Evolutionary conservation across 1,140 invertebrate species (phyloP), one percentile per base, ranked within the genome.

Genomic region (Zaprionus capensis): DNA sequence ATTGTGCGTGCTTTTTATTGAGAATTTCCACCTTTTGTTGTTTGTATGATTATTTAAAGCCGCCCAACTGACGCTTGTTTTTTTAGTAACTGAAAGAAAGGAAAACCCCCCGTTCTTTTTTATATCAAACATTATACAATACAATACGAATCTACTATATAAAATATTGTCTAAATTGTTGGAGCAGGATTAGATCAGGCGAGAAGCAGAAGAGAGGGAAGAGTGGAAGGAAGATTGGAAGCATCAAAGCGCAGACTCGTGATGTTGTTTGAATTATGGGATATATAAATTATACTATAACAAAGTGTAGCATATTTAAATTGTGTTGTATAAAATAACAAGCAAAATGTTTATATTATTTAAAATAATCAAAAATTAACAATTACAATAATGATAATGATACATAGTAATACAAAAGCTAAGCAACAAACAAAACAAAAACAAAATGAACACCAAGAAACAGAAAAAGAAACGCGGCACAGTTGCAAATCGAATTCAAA

Each of bases 231-330:
- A 63, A 17, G 41, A 46, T 46, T 15, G 41, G 73, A 57, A 76
- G 69, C 80, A 88, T 90, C 81, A 88, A 88, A 88, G 84, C 84
- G 71, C 81, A 81, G 86, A 86, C 68, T 83, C 68, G 82, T 91
- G 82, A 90, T 91, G 82, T 87, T 91, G 82, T 76, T 90, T 80
- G 72, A 80, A 82, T 53, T 51, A 80, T 70, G 36, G 55, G 57
- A 80, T 69, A 61, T 67, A 80, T 69, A 61, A 70, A 73, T 74
- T 76, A 67, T 68, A 73, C 57, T 72, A 82, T 62, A 59, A 82
- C 76, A 76, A 76, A 79, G 63, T 71, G 66, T 83, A 81, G 71
- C 36, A 79, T 82, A 86, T 82, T 80, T 65, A 55, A 74, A 74
- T 61, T 73, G 62, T 82, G 76, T 82, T 75, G 64, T 80, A 81